These are phyloP conservation scores for Mantis religiosa DNA, from an alignment of 2,888 invertebrate genomes.

Conservation along the genomic window DNA sequence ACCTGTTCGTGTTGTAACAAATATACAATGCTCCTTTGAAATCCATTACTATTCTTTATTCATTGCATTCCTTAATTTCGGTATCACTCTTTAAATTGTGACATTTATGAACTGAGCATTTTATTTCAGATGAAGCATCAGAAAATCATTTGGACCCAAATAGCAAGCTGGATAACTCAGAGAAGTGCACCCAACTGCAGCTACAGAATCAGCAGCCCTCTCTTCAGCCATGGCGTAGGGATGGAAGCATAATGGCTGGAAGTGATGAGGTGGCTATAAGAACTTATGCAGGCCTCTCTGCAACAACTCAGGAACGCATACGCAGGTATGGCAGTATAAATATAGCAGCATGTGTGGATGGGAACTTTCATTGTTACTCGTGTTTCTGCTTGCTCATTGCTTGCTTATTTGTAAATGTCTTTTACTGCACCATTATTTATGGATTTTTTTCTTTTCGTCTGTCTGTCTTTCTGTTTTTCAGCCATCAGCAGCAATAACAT, in stretches of 20 bases:
- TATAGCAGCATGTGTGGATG: background rate
- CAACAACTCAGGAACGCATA: slow-evolving; percentile 59
- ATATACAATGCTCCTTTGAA: too few species aligned
- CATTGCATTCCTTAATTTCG: too few species aligned
- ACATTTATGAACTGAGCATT: background rate
- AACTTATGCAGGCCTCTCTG: slow-evolving; percentile 58
- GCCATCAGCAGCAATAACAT: background rate
- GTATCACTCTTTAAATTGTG: too few species aligned
- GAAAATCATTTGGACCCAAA: background rate
- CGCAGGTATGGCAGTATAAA: slow-evolving; percentile 43
- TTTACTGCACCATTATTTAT: background rate
- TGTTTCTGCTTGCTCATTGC: background rate
- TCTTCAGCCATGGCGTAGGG: background rate
- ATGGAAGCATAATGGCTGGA: slow-evolving; percentile 26
- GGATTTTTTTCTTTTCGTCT: background rate
- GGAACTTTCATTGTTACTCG: background rate
- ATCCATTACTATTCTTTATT: too few species aligned
- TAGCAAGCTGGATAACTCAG: background rate
- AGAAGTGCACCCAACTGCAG: background rate
- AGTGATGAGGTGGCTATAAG: slow-evolving; percentile 47
- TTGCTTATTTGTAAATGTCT: slow-evolving; percentile 9
- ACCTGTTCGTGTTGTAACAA: too few species aligned
- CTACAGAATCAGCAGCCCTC: slow-evolving; percentile 20
- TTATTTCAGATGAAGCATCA: background rate
- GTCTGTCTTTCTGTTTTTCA: background rate